phyloP scores from a whole-genome alignment of 2,797 vertebrate genomes.

The Gymnopithys bicolor region DNA sequence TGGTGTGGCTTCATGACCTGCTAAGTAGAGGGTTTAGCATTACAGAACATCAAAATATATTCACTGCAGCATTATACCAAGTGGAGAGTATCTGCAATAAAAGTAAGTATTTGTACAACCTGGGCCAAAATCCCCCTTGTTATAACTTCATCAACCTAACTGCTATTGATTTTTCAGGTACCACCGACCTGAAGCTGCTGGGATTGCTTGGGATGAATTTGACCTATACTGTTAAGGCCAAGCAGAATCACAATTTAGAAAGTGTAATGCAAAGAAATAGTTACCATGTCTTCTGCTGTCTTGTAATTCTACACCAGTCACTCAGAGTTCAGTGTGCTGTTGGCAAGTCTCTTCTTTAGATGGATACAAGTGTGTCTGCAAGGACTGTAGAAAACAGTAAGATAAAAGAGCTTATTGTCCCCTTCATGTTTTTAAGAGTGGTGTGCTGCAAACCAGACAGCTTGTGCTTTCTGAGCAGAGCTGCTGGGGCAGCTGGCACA shows the following conservation, averaged over 20 bases:
- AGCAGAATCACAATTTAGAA: constrained; percentile 2
- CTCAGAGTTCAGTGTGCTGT: not conserved
- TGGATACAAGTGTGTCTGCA: not conserved
- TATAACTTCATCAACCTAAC: constrained; percentile 48
- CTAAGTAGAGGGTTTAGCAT: not conserved
- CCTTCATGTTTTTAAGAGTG: not conserved
- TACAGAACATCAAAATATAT: not conserved
- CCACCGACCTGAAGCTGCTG: constrained; percentile 13
- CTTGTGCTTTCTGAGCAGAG: not conserved
- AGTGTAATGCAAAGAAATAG: constrained; percentile 35
- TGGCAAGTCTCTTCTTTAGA: constrained; percentile 13
- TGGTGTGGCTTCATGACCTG: not conserved
- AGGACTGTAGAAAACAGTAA: not conserved
- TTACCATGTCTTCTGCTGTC: not conserved
- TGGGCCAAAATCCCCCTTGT: not conserved
- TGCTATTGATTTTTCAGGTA: constrained; percentile 59
- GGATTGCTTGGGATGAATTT: constrained; percentile 27
- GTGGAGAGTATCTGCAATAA: constrained; percentile 9
- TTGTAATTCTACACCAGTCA: constrained; percentile 48
- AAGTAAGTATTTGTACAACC: constrained; percentile 20
- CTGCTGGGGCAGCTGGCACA: not conserved
- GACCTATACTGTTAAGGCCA: not conserved
- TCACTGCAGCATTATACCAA: not conserved
- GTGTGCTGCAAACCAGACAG: not conserved
- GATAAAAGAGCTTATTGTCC: constrained; percentile 31